Evolutionary conservation across 2,797 vertebrate species (phyloP).

Genomic region (Bradypus variegatus): DNA sequence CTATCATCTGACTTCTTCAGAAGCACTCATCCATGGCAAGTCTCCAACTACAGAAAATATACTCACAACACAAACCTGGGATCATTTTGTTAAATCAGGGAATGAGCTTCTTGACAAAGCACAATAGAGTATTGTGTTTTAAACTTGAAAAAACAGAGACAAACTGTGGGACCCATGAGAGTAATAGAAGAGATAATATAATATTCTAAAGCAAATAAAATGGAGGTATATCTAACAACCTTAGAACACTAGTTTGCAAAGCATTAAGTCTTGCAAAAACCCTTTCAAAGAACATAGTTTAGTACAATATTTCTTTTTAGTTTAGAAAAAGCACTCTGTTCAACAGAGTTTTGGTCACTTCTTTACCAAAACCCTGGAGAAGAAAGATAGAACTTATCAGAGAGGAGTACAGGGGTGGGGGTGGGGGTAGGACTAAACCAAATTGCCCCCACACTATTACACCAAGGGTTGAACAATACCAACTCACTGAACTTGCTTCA

Average conservation of each 20-base stretch:
- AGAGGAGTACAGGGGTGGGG: neutral
- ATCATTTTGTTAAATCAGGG: neutral
- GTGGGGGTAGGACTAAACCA: neutral
- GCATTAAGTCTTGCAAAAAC: slow-evolving; percentile 10
- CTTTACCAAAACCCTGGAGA: neutral
- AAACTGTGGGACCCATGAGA: neutral
- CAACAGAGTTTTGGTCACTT: neutral
- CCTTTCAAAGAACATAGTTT: slow-evolving; percentile 2
- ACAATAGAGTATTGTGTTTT: neutral
- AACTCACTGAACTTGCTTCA: neutral
- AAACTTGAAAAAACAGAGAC: neutral
- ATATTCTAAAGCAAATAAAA: slow-evolving; percentile 11
- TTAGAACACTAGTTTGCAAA: neutral
- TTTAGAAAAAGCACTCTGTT: slow-evolving; percentile 1
- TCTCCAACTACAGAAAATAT: neutral
- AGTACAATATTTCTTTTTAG: neutral
- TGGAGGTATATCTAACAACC: neutral
- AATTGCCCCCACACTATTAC: neutral
- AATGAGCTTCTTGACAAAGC: slow-evolving; percentile 26
- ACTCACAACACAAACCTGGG: neutral
- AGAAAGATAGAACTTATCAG: neutral
- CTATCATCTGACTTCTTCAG: neutral
- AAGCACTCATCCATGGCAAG: neutral
- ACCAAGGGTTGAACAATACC: neutral
- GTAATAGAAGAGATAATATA: neutral